phyloP scores from a whole-genome alignment of 1,140 invertebrate genomes.

The Lerema accius region DNA sequence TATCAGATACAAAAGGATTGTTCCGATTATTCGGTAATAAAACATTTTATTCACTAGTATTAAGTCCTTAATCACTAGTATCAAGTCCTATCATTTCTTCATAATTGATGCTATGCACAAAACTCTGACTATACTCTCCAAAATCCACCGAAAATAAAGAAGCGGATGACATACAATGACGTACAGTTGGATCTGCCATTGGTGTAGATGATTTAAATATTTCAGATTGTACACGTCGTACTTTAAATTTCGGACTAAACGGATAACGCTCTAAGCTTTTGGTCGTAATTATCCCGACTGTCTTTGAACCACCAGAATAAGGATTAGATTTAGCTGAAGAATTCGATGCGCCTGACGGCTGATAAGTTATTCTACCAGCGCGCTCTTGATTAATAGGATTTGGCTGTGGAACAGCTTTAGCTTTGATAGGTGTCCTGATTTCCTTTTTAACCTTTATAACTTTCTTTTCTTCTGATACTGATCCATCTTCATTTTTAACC shows the following conservation, averaged over 20 bases:
- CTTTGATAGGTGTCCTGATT: conserved; percentile 40
- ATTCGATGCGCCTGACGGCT: conserved; percentile 39
- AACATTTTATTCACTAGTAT: too few relatives aligned
- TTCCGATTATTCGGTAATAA: too few relatives aligned
- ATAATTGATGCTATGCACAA: conserved; percentile 2
- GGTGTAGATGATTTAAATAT: conserved; percentile 29
- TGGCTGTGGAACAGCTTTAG: conserved; percentile 19
- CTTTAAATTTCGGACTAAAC: background rate
- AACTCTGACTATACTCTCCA: conserved; percentile 19
- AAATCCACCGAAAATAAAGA: conserved; percentile 36
- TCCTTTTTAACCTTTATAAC: conserved; percentile 54
- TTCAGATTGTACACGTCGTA: conserved; percentile 31
- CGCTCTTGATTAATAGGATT: conserved; percentile 31
- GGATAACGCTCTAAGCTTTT: conserved; percentile 25
- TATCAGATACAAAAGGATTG: background rate
- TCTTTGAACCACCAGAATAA: conserved; percentile 46
- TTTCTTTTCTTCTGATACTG: conserved; percentile 52
- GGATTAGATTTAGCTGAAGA: conserved; percentile 38
- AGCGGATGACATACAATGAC: conserved; percentile 40
- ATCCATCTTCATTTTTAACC: conserved; percentile 54
- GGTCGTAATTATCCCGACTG: conserved; percentile 36
- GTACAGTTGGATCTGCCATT: conserved; percentile 34
- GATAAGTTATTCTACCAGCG: conserved; percentile 30
- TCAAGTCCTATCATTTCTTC: too few relatives aligned
- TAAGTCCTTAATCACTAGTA: too few relatives aligned